Conservation (phyloP, 1,140 invertebrate species). For the Drosophila funebris region DNA sequence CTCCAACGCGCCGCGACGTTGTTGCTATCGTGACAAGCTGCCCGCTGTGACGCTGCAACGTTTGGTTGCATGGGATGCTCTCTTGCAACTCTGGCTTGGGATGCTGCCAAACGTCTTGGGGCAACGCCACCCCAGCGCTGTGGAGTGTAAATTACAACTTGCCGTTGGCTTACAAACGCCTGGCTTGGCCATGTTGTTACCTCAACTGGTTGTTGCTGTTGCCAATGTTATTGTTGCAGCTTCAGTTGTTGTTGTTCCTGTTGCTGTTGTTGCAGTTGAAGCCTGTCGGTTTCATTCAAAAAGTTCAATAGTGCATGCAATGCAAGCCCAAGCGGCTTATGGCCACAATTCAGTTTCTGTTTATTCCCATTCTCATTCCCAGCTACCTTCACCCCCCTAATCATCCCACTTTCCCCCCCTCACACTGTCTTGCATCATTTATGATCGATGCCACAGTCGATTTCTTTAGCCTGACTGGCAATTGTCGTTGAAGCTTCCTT, state of each 20-base stretch:
- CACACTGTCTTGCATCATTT: conserved; percentile 46
- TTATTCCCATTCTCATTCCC: conserved; percentile 32
- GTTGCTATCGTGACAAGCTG: conserved; percentile 68
- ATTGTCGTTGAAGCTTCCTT: conserved; percentile 58
- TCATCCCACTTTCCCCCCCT: neutral
- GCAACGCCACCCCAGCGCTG: conserved; percentile 66
- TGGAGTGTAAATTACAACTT: conserved; percentile 78
- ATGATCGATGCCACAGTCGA: conserved; percentile 78
- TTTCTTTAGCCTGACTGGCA: conserved; percentile 61
- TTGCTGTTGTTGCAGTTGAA: conserved; percentile 37
- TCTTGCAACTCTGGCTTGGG: conserved; percentile 28
- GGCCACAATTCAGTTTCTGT: conserved; percentile 39
- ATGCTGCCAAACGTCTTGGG: conserved; percentile 28
- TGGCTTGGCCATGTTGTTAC: conserved; percentile 43
- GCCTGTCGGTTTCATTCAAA: conserved; percentile 78
- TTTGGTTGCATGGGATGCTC: conserved; percentile 24
- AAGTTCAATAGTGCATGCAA: conserved; percentile 82
- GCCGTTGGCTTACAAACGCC: conserved; percentile 67
- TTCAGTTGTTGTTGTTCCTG: conserved; percentile 26
- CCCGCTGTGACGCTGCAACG: conserved; percentile 61
- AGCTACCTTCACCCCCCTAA: neutral
- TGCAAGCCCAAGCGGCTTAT: conserved; percentile 31
- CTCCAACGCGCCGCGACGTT: conserved; percentile 12
- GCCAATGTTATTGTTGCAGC: conserved; percentile 1
- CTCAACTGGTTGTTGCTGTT: conserved; percentile 32